phyloP scores from a whole-genome alignment of 2,113 vertebrate species.

The Aleadryas rufinucha region DNA sequence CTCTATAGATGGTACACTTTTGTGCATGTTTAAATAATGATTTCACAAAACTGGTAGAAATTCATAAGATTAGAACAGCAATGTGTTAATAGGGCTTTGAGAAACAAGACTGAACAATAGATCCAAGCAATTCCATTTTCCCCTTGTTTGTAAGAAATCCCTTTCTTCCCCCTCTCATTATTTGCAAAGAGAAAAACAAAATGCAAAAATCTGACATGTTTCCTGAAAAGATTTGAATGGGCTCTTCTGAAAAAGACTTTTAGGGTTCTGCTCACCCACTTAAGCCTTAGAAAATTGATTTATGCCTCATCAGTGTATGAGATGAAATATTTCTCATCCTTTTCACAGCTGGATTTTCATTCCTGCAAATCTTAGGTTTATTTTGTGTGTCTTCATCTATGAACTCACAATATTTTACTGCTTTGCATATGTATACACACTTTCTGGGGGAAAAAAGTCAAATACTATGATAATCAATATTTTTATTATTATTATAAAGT shows the following conservation, averaged over 20 bases:
- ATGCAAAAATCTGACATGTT: background rate
- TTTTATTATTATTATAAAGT: background rate
- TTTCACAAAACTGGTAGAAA: background rate
- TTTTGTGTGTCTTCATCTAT: background rate
- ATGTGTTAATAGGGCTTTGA: background rate
- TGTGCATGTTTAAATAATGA: background rate
- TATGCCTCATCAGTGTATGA: background rate
- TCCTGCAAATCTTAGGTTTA: background rate
- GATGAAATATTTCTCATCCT: background rate
- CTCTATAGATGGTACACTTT: background rate
- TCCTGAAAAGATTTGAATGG: background rate
- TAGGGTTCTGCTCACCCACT: background rate
- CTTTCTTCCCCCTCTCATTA: fast-evolving
- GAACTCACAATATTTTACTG: background rate
- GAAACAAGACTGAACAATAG: background rate
- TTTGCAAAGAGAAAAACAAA: background rate
- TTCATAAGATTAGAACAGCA: background rate
- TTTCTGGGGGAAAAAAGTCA: background rate
- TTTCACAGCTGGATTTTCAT: background rate
- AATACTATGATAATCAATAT: background rate
- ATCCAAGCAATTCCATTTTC: background rate
- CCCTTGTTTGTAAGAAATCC: background rate
- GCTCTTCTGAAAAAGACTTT: background rate
- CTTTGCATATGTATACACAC: background rate
- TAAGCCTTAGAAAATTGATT: background rate